These are phyloP conservation scores for Hydrolagus affinis DNA, from an alignment of 2,113 vertebrate species.

Conservation along the genomic window DNA sequence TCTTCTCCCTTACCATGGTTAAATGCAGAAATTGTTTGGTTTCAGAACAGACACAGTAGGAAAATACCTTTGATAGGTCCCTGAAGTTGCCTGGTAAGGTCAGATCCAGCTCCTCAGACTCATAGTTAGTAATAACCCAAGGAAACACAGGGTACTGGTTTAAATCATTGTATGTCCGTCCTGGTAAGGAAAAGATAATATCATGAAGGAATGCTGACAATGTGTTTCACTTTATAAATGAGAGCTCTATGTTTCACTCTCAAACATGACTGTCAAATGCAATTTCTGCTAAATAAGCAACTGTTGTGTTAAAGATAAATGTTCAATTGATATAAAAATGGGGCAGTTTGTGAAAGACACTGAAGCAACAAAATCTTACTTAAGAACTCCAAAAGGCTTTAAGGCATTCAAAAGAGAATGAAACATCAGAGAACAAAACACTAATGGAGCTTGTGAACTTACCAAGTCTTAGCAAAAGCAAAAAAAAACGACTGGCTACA, in stretches of 20 bases:
- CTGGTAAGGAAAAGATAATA: conserved; percentile 53
- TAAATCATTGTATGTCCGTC: conserved; percentile 91
- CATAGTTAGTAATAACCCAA: conserved; percentile 95
- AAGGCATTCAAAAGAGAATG: not conserved
- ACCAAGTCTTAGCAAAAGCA: not conserved
- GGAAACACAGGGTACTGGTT: conserved; percentile 96
- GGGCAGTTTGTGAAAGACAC: not conserved
- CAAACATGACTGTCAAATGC: not conserved
- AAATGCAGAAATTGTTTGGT: not conserved
- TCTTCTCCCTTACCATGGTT: conserved; percentile 32
- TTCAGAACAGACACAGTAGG: conserved; percentile 32
- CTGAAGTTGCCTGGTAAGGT: conserved; percentile 94
- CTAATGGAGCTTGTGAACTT: not conserved
- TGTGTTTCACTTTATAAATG: not conserved
- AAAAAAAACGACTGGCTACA: not conserved
- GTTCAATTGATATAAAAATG: not conserved
- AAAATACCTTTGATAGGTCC: conserved; percentile 92
- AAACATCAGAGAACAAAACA: not conserved
- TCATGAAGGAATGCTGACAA: conserved; percentile 27
- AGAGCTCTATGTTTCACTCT: not conserved
- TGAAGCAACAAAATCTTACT: not conserved
- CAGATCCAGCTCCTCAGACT: conserved; percentile 88
- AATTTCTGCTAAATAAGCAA: not conserved
- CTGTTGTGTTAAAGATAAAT: not conserved
- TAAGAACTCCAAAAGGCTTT: not conserved